A percentile compares a stretch with the other conserved stretches of the same genome.
These are phyloP conservation scores for Tetragonula carbonaria DNA, from an alignment of 2,888 invertebrate species.

Conservation along the genomic window DNA sequence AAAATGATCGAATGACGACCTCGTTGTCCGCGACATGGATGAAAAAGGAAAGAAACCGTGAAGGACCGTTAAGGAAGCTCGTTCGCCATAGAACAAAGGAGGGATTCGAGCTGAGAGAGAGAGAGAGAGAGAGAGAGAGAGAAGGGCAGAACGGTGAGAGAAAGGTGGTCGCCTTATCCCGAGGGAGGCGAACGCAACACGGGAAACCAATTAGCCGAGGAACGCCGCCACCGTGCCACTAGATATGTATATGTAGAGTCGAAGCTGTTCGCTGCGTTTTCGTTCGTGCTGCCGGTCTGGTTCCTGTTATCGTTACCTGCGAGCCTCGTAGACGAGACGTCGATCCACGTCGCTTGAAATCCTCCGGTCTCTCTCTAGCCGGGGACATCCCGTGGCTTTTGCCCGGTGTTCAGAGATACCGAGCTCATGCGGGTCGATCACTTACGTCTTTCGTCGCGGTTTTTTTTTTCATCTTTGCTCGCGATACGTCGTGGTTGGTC, in stretches of 20 bases:
- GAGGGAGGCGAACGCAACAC: slow-evolving; percentile 80
- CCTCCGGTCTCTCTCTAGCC: slow-evolving; percentile 32
- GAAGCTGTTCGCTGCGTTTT: slow-evolving; percentile 54
- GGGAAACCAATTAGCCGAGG: slow-evolving; percentile 83
- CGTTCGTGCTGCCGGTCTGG: slow-evolving; percentile 52
- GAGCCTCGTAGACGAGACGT: slow-evolving; percentile 57
- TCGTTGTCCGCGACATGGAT: slow-evolving; percentile 14
- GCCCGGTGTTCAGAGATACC: slow-evolving; percentile 55
- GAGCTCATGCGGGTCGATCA: slow-evolving; percentile 43
- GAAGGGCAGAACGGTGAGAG: slow-evolving; percentile 12
- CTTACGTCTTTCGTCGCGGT: slow-evolving; percentile 1
- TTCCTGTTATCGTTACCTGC: slow-evolving; percentile 69
- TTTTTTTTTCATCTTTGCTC: slow-evolving; percentile 4
- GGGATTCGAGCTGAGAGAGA: neutral
- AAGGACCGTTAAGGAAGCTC: slow-evolving; percentile 29
- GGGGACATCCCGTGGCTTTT: slow-evolving; percentile 5
- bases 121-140: slow-evolving; percentile 2
- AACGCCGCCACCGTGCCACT: slow-evolving; percentile 76
- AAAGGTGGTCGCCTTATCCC: slow-evolving; percentile 77
- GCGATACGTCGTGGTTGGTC: neutral
- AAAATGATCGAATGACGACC: neutral
- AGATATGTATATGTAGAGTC: slow-evolving; percentile 67
- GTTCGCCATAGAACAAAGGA: slow-evolving; percentile 34
- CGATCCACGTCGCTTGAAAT: slow-evolving; percentile 65
- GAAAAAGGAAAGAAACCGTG: neutral